Percentiles rank a stretch among this genome's conserved stretches.
Evolutionary conservation across 2,113 vertebrate genomes (phyloP).

Genomic region (Anhinga rufa): DNA sequence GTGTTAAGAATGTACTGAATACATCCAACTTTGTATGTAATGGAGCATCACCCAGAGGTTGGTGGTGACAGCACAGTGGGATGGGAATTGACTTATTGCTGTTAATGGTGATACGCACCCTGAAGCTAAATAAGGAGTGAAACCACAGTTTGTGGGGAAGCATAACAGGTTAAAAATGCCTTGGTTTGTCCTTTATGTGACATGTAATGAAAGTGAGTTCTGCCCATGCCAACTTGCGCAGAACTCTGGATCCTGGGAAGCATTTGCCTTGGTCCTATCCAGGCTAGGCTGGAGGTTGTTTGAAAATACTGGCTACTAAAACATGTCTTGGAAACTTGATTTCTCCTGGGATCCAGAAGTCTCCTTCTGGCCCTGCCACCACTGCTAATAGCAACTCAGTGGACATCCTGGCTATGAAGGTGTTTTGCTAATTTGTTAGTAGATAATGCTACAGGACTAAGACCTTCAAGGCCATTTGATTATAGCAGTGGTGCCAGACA

Average conservation of each 20-base stretch:
- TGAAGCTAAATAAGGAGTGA: not conserved
- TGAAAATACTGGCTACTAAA: not conserved
- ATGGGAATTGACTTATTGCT: not conserved
- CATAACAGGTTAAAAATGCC: accelerated
- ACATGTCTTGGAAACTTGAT: not conserved
- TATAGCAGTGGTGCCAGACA: not conserved
- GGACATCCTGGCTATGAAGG: not conserved
- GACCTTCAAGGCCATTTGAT: not conserved
- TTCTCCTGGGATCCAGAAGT: not conserved
- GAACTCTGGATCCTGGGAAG: not conserved
- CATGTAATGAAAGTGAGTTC: not conserved
- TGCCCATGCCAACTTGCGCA: not conserved
- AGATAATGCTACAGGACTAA: not conserved
- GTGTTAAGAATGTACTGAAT: not conserved
- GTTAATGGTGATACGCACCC: accelerated
- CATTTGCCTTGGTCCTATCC: not conserved
- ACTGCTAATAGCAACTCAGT: not conserved
- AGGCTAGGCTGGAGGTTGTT: not conserved
- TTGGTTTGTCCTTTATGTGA: not conserved
- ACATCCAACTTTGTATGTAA: not conserved
- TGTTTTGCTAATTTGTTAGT: not conserved
- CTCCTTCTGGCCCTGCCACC: not conserved
- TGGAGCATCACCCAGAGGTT: not conserved
- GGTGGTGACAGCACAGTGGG: not conserved
- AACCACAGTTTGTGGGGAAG: not conserved